Base-by-base conservation (phyloP, 2,113 vertebrate genomes). In the Siniperca knerii region DNA sequence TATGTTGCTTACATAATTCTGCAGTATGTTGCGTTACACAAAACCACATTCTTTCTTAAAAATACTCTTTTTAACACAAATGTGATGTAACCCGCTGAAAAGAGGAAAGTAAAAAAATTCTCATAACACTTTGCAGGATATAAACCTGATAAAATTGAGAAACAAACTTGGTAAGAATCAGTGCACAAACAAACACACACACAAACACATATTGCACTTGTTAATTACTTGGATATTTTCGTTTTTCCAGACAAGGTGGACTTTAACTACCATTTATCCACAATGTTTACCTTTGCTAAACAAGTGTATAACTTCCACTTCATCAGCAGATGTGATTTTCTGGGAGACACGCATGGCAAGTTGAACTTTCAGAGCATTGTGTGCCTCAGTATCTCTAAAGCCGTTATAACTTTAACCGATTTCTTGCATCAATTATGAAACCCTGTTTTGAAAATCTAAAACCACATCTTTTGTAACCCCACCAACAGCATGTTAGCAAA, bases 381-480 rank as follows among this genome's bases (percentile, higher is more conserved):
- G 40, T 40, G n/a, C 23, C 18, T 66, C 65, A 40, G 15, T 33
- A 10, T 25, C 1, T 52, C 18, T 68, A 40, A 12, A 37, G 0
- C 25, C 1, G 20, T n/a, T 64, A 8, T 12, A 55, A 40, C 29
- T 66, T 16, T 4, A 73, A 61, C 9, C 2, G 1, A 3, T 16
- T 3, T n/a, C 4, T 40, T 65, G 42, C 20, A 70, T 54, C 9
- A 55, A 37, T 86, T 61, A 69, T 76, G 75, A 78, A 85, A 89
- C 6, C 10, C n/a, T 73, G 29, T 87, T 90, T 69, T 76, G 52
- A 61, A 87, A 88, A 77, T 64, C 40, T 58, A 7, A 33, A 67
- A 66, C 66, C 60, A 55, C 4, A 2, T 29, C 5, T 90, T 86
- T 82, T 71, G 86, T 33, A 81, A 92, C 33, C 4, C 23, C 20